Conservation (phyloP, 1,140 invertebrate species). For the Drosophila nebulosa region DNA sequence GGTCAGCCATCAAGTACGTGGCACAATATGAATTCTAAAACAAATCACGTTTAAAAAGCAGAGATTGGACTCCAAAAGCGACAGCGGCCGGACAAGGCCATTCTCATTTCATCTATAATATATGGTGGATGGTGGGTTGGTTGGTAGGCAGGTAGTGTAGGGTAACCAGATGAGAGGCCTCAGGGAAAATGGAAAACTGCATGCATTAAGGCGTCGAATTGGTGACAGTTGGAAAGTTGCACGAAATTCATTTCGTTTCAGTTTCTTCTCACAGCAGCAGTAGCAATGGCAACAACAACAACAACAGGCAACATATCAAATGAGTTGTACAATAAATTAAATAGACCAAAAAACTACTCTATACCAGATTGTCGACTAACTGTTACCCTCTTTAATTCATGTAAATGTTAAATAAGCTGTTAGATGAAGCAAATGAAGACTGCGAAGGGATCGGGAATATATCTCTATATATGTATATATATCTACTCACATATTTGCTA, state of each 20-base stretch:
- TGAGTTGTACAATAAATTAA: conserved; percentile 52
- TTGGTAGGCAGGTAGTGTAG: not conserved
- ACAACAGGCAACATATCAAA: conserved; percentile 7
- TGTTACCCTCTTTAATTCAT: not conserved
- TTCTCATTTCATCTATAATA: conserved; percentile 6
- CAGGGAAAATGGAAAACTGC: not conserved
- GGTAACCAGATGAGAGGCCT: not conserved
- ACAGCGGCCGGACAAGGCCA: conserved; percentile 49
- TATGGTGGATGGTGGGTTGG: not conserved
- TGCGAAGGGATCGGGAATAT: no score
- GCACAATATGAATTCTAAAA: conserved; percentile 38
- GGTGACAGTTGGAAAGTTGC: conserved; percentile 50
- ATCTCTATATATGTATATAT: no score
- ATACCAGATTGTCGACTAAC: not conserved
- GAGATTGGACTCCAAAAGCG: conserved; percentile 21
- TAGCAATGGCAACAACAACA: not conserved
- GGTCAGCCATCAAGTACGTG: conserved; percentile 50
- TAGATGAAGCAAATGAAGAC: no score
- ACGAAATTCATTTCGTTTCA: conserved; percentile 24
- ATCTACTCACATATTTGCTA: not conserved
- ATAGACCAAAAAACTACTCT: conserved; percentile 51
- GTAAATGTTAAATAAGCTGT: no score
- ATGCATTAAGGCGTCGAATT: conserved; percentile 12
- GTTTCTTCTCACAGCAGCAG: conserved; percentile 7
- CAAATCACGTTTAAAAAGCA: conserved; percentile 55